Evolutionary conservation across 35 echinoderm and acorn worm genomes (phyloP).

Genomic region (Lytechinus variegatus): DNA sequence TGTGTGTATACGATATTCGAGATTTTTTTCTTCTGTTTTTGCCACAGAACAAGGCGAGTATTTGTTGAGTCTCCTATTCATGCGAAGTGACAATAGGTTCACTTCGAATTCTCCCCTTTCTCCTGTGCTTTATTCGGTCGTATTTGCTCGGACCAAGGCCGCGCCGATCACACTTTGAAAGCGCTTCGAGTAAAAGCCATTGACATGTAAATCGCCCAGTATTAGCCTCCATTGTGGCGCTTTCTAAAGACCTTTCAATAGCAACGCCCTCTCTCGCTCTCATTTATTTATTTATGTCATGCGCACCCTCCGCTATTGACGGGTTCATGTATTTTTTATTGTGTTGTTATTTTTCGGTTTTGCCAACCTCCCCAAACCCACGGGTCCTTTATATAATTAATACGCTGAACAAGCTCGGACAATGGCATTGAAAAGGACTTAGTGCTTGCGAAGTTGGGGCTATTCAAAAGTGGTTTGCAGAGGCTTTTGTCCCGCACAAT

Average conservation of each 20-base stretch:
- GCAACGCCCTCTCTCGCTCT: slow-evolving; percentile 48
- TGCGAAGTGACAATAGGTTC: background rate
- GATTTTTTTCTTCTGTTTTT: slow-evolving; percentile 16
- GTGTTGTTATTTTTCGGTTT: slow-evolving; percentile 53
- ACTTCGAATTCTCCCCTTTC: slow-evolving; percentile 21
- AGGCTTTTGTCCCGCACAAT: slow-evolving; percentile 35
- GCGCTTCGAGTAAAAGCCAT: slow-evolving; percentile 34
- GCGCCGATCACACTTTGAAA: background rate
- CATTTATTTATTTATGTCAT: slow-evolving; percentile 59
- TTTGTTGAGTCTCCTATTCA: slow-evolving; percentile 36
- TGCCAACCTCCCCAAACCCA: background rate
- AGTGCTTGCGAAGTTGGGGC: slow-evolving; percentile 49
- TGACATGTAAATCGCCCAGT: slow-evolving; percentile 41
- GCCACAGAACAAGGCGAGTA: slow-evolving; percentile 23
- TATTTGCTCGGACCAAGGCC: slow-evolving; percentile 49
- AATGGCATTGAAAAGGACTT: slow-evolving; percentile 44
- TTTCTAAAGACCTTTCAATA: slow-evolving; percentile 42
- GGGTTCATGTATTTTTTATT: slow-evolving; percentile 56
- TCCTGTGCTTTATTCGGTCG: slow-evolving; percentile 16
- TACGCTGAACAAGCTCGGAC: slow-evolving; percentile 50
- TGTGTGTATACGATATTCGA: slow-evolving; percentile 27
- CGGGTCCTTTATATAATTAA: slow-evolving; percentile 54
- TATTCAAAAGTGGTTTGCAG: slow-evolving; percentile 48
- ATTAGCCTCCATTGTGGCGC: slow-evolving; percentile 35
- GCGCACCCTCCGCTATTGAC: slow-evolving; percentile 21